A percentile compares a stretch with the other conserved stretches of the same genome.
These are phyloP conservation scores for Arremon brunneinucha DNA, from an alignment of 2,797 vertebrate genomes.

Conservation along the genomic window DNA sequence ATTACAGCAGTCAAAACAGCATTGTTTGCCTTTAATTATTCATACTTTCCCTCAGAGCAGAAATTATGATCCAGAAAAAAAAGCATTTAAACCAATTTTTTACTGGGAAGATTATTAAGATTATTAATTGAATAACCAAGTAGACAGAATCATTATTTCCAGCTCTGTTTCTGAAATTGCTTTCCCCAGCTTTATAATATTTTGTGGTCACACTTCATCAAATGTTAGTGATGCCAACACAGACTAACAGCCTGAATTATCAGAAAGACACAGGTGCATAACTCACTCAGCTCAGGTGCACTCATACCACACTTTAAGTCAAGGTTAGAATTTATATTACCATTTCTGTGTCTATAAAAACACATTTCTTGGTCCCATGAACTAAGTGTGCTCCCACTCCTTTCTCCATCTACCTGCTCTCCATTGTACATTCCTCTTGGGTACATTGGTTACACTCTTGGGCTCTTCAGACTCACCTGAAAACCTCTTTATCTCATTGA, in stretches of 20 bases:
- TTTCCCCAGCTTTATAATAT: neutral
- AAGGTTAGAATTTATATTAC: neutral
- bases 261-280: neutral
- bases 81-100: neutral
- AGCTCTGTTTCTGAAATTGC: neutral
- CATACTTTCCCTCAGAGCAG: neutral
- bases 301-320: neutral
- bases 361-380: neutral
- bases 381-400: neutral
- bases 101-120: neutral
- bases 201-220: neutral
- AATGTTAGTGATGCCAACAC: neutral
- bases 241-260: neutral
- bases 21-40: neutral
- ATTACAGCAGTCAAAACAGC: neutral
- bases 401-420: neutral
- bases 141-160: neutral
- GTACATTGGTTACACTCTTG: neutral
- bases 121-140: neutral
- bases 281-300: neutral
- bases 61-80: neutral
- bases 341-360: neutral
- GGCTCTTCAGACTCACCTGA: neutral
- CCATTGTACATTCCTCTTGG: accelerated
- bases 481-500: neutral